A percentile compares a stretch with the other conserved stretches of the same genome.
These are phyloP conservation scores for Catostomus latipinnis DNA, from an alignment of 2,797 vertebrate genomes.

Conservation along the genomic window DNA sequence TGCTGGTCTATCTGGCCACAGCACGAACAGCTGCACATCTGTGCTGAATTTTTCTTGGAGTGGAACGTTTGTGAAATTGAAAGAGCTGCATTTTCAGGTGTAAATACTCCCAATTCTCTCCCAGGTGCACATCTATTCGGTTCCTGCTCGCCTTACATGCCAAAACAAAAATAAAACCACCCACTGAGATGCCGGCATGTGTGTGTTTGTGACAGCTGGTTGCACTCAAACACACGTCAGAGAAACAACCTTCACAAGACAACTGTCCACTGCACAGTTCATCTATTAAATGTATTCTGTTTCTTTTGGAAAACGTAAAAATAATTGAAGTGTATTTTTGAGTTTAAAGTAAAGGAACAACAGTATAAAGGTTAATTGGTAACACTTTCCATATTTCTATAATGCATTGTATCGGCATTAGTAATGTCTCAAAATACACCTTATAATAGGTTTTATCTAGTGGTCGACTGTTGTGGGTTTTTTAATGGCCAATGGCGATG, in stretches of 20 bases:
- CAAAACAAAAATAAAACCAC: conserved; percentile 11
- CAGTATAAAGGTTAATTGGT: neutral
- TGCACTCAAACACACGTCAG: conserved; percentile 20
- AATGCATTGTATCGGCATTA: no score
- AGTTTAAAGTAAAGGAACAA: neutral
- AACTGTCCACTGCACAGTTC: no score
- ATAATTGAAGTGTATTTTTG: no score
- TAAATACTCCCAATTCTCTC: conserved; percentile 16
- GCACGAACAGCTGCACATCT: conserved; percentile 15
- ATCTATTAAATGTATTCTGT: no score
- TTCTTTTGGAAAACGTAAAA: no score
- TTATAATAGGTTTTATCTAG: no score
- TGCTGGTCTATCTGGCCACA: conserved; percentile 21
- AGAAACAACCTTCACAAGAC: neutral
- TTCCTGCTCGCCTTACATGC: conserved; percentile 1
- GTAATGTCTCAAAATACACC: no score
- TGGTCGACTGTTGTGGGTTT: no score
- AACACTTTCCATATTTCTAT: no score
- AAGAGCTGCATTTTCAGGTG: conserved; percentile 20
- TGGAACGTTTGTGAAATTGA: neutral
- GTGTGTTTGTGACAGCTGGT: neutral
- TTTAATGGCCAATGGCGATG: no score
- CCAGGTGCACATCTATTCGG: conserved; percentile 46
- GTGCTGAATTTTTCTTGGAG: neutral
- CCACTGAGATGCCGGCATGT: neutral